Base-by-base conservation (phyloP, 2,888 invertebrate genomes). In the Phalangium opilio region DNA sequence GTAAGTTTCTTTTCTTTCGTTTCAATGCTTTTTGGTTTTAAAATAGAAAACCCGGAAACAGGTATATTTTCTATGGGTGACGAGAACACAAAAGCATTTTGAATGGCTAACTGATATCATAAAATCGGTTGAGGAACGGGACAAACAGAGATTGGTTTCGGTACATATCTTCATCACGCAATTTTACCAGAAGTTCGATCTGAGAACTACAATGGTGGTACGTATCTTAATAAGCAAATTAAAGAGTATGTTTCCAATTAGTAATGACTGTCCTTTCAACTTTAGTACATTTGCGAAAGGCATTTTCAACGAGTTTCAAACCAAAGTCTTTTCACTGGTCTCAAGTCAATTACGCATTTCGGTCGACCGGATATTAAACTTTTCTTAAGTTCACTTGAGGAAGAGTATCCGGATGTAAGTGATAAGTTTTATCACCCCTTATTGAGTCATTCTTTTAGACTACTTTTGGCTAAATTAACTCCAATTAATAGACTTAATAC, bases 41-140 rank as follows among this genome's bases (percentile, higher is more conserved):
- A n/a, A n/a, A n/a, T n/a, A n/a, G n/a, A n/a, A n/a, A n/a, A n/a
- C n/a, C n/a, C n/a, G n/a, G n/a, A n/a, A n/a, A n/a, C n/a, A 75
- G 74, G 70, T 76, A 3, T 75, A 76, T 59, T 77, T 77, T 58
- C 61, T 76, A 40, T 77, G 76, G 76, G 71, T 76, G 39, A 75
- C 76, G 1, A 64, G 71, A 52, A 75, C 74, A 5, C 76, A 77
- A 61, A 72, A 72, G 57, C 75, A 76, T 58, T 77, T 76, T 60
- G 76, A 77, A 62, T 77, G 77, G 76, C 62, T 77, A 58, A 71
- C 74, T 1, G 76, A 77, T 57, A 73, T 77, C 47, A 69, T 77
- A 36, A 62, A 73, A 50, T 72, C 75, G 41, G 68, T 75, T 3
- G 76, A 77, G 61, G 62, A 64, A 21, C 63, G 62, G 21, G 75